phyloP scores from a whole-genome alignment of 2,888 invertebrate species.

The Drosophila paramelanica region DNA sequence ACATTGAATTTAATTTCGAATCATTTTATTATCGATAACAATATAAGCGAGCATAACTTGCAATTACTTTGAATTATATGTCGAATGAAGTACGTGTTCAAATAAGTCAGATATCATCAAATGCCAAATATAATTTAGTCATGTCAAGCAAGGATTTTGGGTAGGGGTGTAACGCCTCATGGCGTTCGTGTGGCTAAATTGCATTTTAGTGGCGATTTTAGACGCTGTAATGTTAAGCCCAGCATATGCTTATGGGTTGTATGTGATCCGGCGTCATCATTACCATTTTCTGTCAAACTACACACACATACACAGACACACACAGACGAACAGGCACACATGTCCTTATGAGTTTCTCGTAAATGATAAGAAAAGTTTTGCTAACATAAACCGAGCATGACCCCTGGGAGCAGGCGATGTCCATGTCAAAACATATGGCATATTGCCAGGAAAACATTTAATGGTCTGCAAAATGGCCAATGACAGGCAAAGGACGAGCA shows the following conservation, averaged over 20 bases:
- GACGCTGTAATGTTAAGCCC: conserved; percentile 51
- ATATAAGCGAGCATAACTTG: no score
- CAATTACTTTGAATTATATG: no score
- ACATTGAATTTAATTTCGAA: no score
- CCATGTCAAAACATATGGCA: conserved; percentile 75
- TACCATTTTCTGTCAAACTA: conserved; percentile 68
- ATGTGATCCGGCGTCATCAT: conserved; percentile 63
- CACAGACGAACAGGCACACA: background rate
- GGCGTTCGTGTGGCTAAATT: conserved; percentile 34
- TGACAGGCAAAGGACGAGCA: conserved; percentile 26
- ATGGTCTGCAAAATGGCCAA: conserved; percentile 77
- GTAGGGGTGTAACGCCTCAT: conserved; percentile 3
- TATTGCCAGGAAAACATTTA: conserved; percentile 80
- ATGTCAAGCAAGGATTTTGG: conserved; percentile 15
- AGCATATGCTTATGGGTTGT: conserved; percentile 56
- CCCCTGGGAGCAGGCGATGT: conserved; percentile 43
- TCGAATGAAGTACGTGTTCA: no score
- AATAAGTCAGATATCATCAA: no score
- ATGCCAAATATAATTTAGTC: conserved; percentile 16
- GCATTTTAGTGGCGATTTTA: conserved; percentile 39
- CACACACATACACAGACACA: conserved; percentile 32
- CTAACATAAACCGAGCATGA: conserved; percentile 28
- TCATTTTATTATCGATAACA: no score
- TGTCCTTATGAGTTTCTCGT: conserved; percentile 73
- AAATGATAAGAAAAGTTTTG: conserved; percentile 77